Conservation (phyloP, 2,888 invertebrate genomes). For the Parnassius orleans region DNA sequence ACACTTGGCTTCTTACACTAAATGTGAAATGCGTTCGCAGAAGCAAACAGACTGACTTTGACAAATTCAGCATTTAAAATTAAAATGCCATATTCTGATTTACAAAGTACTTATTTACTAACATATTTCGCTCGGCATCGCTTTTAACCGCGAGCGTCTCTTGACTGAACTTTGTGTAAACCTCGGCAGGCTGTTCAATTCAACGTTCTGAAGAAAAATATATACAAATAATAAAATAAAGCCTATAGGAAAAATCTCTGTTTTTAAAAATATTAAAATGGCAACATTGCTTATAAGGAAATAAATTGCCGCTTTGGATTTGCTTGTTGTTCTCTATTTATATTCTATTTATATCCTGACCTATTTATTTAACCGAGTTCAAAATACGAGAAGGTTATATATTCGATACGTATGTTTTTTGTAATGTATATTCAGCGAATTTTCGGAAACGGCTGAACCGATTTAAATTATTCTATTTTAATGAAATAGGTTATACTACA, state of each 20-base stretch:
- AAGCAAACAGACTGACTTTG: slow-evolving; percentile 26
- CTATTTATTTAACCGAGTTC: no score
- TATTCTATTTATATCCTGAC: no score
- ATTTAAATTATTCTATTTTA: no score
- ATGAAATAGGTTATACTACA: no score
- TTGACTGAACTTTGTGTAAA: slow-evolving; percentile 28
- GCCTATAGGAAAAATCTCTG: slow-evolving; percentile 22
- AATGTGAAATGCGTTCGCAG: slow-evolving; percentile 18
- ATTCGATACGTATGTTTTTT: no score
- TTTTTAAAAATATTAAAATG: slow-evolving; percentile 14
- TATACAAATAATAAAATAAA: slow-evolving; percentile 25
- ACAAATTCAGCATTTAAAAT: slow-evolving; percentile 26
- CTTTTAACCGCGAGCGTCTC: slow-evolving; percentile 26
- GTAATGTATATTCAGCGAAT: no score
- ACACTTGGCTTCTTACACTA: slow-evolving; percentile 11
- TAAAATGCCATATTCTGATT: slow-evolving; percentile 27
- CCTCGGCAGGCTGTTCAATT: slow-evolving; percentile 27
- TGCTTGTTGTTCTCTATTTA: neutral
- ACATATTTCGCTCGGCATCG: slow-evolving; percentile 28
- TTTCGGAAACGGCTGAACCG: no score
- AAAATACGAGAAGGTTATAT: no score
- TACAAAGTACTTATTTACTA: slow-evolving; percentile 29
- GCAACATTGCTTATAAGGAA: slow-evolving; percentile 2
- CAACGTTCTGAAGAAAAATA: slow-evolving; percentile 25
- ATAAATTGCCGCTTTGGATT: slow-evolving; percentile 11